Conservation (phyloP, 2,113 vertebrate genomes). For the Pygoscelis antarcticus region DNA sequence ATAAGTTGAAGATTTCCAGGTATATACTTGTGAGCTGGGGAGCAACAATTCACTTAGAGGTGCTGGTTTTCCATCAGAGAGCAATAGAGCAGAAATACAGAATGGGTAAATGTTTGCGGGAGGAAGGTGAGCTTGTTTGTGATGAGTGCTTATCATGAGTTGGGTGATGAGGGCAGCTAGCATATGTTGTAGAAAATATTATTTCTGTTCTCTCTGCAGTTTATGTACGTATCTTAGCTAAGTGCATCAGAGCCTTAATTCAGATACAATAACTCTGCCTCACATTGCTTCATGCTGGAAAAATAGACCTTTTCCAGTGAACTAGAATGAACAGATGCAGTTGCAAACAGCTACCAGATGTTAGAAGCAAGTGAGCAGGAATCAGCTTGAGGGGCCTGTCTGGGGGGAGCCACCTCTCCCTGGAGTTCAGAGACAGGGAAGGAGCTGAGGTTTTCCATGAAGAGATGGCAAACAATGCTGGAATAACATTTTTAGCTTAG, state of each 20-base stretch:
- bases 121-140: constrained; percentile 1
- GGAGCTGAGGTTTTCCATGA: not conserved
- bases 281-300: not conserved
- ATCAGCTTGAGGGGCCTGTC: not conserved
- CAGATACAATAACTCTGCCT: not conserved
- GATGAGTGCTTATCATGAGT: not conserved
- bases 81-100: not conserved
- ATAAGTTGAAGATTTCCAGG: not conserved
- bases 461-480: not conserved
- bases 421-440: not conserved
- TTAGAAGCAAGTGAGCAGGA: not conserved
- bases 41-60: not conserved
- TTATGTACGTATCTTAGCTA: not conserved
- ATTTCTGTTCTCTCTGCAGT: not conserved
- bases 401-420: not conserved
- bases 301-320: not conserved
- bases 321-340: not conserved
- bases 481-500: not conserved
- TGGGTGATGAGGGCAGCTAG: not conserved
- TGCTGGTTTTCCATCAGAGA: not conserved
- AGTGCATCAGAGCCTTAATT: not conserved
- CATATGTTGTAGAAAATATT: not conserved
- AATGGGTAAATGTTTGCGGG: constrained; percentile 19
- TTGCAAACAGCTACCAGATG: not conserved
- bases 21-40: not conserved